Evolutionary conservation across 1,140 invertebrate species (phyloP), one percentile per base, ranked within the genome.

Genomic region (Theocolax elegans): DNA sequence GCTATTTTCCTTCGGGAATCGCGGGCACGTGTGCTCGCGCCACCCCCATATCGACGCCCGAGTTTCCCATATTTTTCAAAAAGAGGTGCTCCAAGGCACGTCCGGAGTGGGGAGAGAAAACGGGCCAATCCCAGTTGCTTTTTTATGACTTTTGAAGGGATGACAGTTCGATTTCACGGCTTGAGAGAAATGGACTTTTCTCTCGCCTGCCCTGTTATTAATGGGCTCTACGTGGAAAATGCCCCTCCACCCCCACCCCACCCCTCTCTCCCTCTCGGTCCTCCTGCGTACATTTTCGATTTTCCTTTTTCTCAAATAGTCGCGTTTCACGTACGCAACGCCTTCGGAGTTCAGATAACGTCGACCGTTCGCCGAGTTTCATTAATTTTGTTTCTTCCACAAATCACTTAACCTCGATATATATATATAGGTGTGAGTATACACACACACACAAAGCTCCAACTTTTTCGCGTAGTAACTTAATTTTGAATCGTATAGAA

Each of bases 131-230:
- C 53, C 27, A 35, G 13, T 10, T 13, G 44, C 19, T 49, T 63
- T 48, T 49, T 63, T 63, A 48, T 49, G 42, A 48, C 44, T 63
- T 49, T 49, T 35, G 15, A 19, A 49, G 27, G 60, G 60, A 49
- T 49, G 60, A 63, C 60, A 63, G 60, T 63, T 63, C 60, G 60
- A 63, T 63, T 63, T 63, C 60, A 63, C 60, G 60, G 23, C 29
- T 49, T 10, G 7, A 17, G 44, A 63, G 27, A 48, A 63, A 49
- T 63, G 42, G 60, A 48, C 60, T 49, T 49, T 44, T 27, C 25
- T 46, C 58, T 27, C 35, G 23, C 53, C 38, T 3, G 17, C n/a
- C 7, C 10, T 23, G 17, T 48, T 63, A 63, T 63, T 63, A 63
- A 63, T 63, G 44, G 44, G 27, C 10, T 17, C 7, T 29, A 49